A percentile compares a stretch with the other conserved stretches of the same genome.
phyloP scores from a whole-genome alignment of 2,113 vertebrate species.

The Chaetodon trifascialis region DNA sequence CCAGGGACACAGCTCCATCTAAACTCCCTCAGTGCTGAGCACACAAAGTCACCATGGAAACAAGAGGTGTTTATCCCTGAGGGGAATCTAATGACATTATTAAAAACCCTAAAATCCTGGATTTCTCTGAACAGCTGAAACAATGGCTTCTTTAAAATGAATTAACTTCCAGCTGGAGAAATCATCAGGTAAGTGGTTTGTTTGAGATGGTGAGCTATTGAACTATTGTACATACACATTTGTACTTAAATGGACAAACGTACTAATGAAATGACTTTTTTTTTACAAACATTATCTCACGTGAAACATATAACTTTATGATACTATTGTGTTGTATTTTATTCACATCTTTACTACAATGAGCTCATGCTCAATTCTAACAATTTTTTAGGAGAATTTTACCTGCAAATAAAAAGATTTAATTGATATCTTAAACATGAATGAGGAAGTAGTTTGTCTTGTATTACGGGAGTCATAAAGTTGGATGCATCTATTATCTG shows the following conservation, averaged over 20 bases:
- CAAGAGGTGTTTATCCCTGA: conserved; percentile 23
- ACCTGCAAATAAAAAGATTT: no score
- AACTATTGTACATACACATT: background rate
- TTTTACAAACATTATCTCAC: background rate
- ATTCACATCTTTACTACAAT: no score
- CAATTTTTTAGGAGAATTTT: no score
- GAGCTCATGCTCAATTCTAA: no score
- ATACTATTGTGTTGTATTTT: no score
- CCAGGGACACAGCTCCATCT: background rate
- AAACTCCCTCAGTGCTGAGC: conserved; percentile 29
- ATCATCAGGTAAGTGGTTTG: background rate
- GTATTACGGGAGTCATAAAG: no score
- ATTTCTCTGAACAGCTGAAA: conserved; percentile 11
- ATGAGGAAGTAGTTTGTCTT: no score
- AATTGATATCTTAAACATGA: no score
- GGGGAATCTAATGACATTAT: conserved; percentile 27
- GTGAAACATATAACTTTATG: background rate
- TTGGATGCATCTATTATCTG: no score
- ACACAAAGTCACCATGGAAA: conserved; percentile 57
- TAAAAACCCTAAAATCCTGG: conserved; percentile 25
- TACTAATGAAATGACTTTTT: background rate
- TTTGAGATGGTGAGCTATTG: background rate
- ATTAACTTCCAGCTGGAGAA: background rate
- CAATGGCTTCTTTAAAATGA: background rate
- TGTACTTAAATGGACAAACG: no score